Conservation (phyloP, 2,888 invertebrate genomes). For the Molanna angustata region DNA sequence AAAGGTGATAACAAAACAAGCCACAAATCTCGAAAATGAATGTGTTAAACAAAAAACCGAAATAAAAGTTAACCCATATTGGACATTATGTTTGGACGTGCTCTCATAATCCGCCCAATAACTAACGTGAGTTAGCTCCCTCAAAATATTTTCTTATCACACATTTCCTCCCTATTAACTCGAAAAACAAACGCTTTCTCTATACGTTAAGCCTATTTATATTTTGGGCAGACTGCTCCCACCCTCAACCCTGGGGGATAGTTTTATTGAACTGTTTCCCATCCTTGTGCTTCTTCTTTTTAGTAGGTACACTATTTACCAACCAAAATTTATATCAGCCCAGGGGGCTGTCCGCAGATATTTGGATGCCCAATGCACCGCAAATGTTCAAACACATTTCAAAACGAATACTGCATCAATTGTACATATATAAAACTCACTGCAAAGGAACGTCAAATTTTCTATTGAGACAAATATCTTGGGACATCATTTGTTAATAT, state of each 20-base stretch:
- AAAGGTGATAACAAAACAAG: too few species aligned
- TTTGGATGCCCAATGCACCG: too few species aligned
- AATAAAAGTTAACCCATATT: constrained; percentile 19
- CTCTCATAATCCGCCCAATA: constrained; percentile 28
- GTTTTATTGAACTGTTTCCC: constrained; percentile 33
- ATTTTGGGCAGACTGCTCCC: constrained; percentile 27
- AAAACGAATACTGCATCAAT: too few species aligned
- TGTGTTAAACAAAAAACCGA: constrained; percentile 8
- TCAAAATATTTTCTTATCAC: constrained; percentile 33
- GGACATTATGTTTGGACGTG: constrained; percentile 27
- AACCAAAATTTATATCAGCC: too few species aligned
- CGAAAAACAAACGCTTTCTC: constrained; percentile 32
- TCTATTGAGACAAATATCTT: too few species aligned
- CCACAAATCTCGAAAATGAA: too few species aligned
- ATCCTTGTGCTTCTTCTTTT: constrained; percentile 20
- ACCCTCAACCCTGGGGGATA: constrained; percentile 28
- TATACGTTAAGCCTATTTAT: constrained; percentile 32
- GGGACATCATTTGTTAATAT: too few species aligned
- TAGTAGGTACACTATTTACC: too few species aligned
- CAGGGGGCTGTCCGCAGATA: too few species aligned
- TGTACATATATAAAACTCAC: too few species aligned
- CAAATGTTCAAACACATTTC: too few species aligned
- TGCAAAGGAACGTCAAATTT: too few species aligned
- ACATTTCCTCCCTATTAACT: constrained; percentile 33
- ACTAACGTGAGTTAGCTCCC: constrained; percentile 25